Evolutionary conservation across 2,888 invertebrate genomes (phyloP).

Genomic region (Stegana nigrithorax): DNA sequence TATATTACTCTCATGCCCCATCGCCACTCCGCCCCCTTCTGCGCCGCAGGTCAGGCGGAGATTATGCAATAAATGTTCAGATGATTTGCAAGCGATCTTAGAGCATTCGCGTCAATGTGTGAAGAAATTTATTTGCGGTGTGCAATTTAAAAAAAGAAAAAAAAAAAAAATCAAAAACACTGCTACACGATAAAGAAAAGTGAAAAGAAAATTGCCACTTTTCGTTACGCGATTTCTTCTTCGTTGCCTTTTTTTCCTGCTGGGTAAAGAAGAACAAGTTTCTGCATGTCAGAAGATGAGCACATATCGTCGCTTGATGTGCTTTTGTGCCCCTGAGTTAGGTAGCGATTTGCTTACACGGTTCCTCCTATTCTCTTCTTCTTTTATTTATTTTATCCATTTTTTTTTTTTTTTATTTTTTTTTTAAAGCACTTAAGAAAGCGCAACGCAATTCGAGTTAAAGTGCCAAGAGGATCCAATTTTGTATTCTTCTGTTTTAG

Average conservation of each 20-base stretch:
- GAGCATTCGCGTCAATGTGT: slow-evolving; percentile 12
- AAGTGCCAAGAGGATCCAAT: slow-evolving; percentile 9
- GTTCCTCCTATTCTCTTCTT: too few species aligned
- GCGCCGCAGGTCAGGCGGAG: not conserved
- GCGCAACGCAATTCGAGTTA: not conserved
- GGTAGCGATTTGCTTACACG: not conserved
- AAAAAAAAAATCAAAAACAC: not conserved
- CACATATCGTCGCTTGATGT: slow-evolving; percentile 1
- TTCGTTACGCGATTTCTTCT: slow-evolving; percentile 13
- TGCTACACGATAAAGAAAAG: slow-evolving; percentile 36
- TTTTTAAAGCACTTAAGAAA: not conserved
- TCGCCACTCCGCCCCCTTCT: not conserved
- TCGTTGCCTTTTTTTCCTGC: not conserved
- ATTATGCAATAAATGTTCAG: slow-evolving; percentile 15
- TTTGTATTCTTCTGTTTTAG: not conserved
- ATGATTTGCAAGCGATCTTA: slow-evolving; percentile 1
- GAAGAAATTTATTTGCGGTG: slow-evolving; percentile 13
- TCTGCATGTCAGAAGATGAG: slow-evolving; percentile 8
- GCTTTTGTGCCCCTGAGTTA: not conserved
- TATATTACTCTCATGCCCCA: not conserved
- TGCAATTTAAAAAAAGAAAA: not conserved
- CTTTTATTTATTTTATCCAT: too few species aligned
- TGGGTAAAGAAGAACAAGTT: slow-evolving; percentile 17
- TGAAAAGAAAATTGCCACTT: slow-evolving; percentile 55
- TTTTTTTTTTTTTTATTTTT: too few species aligned